Conservation (phyloP, 2,113 vertebrate species). For the Hyperoodon ampullatus region DNA sequence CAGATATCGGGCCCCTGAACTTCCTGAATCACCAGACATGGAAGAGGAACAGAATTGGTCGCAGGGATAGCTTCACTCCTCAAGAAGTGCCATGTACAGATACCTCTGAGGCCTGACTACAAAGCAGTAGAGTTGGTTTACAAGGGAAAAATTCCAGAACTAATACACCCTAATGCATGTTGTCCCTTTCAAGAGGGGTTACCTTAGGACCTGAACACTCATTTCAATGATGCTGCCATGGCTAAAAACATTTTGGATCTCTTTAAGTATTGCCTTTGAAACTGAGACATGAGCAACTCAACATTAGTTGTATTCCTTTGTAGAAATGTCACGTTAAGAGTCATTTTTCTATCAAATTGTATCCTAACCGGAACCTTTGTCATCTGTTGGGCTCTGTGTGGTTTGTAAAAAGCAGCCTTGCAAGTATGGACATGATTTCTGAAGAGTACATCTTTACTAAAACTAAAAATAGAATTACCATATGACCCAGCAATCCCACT, state of each 20-base stretch:
- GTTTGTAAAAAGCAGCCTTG: constrained; percentile 77
- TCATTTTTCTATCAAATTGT: constrained; percentile 71
- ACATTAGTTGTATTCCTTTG: constrained; percentile 50
- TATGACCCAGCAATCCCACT: too few relatives aligned
- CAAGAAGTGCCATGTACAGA: constrained; percentile 58
- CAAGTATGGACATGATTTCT: constrained; percentile 73
- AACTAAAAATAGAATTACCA: too few relatives aligned
- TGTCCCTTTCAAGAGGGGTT: constrained; percentile 5
- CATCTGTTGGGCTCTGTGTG: constrained; percentile 77
- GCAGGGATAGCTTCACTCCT: background rate
- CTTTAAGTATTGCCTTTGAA: constrained; percentile 67
- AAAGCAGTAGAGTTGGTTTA: background rate
- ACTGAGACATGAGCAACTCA: constrained; percentile 7
- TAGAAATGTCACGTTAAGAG: constrained; percentile 43
- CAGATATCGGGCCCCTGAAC: background rate
- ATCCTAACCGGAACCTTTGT: constrained; percentile 56
- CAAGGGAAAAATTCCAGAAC: background rate
- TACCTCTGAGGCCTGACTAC: background rate
- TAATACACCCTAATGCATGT: background rate
- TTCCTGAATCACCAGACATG: background rate
- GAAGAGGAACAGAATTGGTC: constrained; percentile 29
- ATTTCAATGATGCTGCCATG: background rate
- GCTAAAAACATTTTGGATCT: constrained; percentile 6
- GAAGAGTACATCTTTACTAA: constrained; percentile 70
- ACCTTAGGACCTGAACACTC: background rate